A percentile compares a stretch with the other conserved stretches of the same genome.
Evolutionary conservation across 1,140 invertebrate species (phyloP).

Genomic region (Copidosoma floridanum): DNA sequence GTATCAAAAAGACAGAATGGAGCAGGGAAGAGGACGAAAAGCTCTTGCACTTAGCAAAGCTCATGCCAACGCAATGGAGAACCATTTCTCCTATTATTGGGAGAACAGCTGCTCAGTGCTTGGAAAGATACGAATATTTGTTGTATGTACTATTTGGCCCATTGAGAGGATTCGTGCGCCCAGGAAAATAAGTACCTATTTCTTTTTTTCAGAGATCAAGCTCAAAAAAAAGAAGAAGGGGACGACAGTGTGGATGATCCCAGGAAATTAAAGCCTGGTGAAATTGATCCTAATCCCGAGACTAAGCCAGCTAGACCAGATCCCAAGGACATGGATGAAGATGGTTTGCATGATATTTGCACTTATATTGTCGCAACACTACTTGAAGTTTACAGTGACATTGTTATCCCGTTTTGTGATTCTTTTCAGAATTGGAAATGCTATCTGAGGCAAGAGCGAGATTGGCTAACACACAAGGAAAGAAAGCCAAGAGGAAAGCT

Average conservation of each 20-base stretch:
- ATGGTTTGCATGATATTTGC: conserved; percentile 66
- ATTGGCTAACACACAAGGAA: conserved; percentile 98
- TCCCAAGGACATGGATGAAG: conserved; percentile 99
- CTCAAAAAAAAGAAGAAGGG: conserved; percentile 96
- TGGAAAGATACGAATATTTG: conserved; percentile 96
- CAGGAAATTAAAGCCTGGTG: conserved; percentile 94
- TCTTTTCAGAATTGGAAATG: conserved; percentile 90
- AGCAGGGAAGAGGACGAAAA: conserved; percentile 99
- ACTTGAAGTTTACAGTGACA: too few species aligned
- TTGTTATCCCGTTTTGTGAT: conserved; percentile 41
- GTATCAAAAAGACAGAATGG: conserved; percentile 99
- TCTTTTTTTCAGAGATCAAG: conserved; percentile 78
- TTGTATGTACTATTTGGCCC: conserved; percentile 66
- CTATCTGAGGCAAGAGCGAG: conserved; percentile 96
- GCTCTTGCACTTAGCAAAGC: conserved; percentile 93
- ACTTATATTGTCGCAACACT: too few species aligned
- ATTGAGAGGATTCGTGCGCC: too few species aligned
- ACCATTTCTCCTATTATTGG: conserved; percentile 99
- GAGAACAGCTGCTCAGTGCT: conserved; percentile 95
- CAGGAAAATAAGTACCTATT: too few species aligned
- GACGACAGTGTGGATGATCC: conserved; percentile 92
- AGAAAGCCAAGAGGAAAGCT: conserved; percentile 98
- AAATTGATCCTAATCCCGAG: conserved; percentile 99
- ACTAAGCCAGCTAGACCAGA: conserved; percentile 98
- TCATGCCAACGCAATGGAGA: conserved; percentile 99